Evolutionary conservation across 37 sponge, comb jelly and placozoan species (phyloP).

Genomic region (Agelas oroides): DNA sequence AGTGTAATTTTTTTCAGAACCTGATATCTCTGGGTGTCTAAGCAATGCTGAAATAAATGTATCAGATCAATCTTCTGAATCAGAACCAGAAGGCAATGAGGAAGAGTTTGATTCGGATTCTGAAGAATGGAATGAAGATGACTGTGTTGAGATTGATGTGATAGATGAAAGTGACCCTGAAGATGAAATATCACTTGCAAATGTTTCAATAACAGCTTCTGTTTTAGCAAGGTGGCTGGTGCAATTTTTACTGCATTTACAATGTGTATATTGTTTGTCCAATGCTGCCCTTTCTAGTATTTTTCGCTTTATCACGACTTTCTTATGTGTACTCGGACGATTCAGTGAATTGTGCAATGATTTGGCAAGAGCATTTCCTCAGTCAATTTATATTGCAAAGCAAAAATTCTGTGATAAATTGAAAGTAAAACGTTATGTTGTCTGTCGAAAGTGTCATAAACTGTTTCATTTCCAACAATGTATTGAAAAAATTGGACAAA

Average conservation of each 20-base stretch:
- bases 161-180: background rate
- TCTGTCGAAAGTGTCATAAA: background rate
- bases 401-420: too few species aligned
- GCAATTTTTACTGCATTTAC: background rate
- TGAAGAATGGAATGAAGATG: constrained; percentile 10
- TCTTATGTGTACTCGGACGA: background rate
- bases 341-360: background rate
- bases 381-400: background rate
- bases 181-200: background rate
- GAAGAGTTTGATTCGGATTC: background rate
- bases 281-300: background rate
- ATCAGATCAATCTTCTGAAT: background rate
- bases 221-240: background rate
- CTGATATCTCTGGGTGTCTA: background rate
- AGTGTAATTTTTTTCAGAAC: background rate
- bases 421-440: background rate
- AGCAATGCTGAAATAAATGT: background rate
- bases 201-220: background rate
- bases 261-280: background rate
- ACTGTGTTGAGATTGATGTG: too few species aligned
- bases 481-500: too few species aligned
- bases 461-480: too few species aligned
- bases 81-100: background rate
- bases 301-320: background rate
- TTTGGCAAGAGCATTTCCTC: background rate